Evolutionary conservation across 2,888 invertebrate species (phyloP).

Genomic region (Oscheius sp.): DNA sequence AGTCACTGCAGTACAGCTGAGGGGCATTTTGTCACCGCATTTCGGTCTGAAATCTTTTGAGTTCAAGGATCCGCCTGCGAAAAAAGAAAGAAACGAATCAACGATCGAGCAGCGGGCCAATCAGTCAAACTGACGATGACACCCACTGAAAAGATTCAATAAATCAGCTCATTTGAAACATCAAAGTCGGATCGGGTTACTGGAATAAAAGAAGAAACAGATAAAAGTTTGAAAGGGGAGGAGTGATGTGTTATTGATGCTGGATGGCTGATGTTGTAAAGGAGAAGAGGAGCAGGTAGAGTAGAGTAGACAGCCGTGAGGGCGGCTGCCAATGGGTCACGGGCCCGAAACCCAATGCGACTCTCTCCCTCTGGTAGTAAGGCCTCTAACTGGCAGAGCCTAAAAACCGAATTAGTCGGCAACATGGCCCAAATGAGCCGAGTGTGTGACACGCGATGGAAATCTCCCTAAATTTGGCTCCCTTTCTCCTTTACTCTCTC

Average conservation of each 20-base stretch:
- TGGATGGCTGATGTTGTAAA: background rate
- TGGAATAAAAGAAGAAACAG: background rate
- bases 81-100: background rate
- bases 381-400: conserved; percentile 8
- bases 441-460: conserved; percentile 12
- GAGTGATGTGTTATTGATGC: background rate
- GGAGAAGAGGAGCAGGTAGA: background rate
- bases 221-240: background rate
- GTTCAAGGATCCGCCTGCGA: conserved; percentile 18
- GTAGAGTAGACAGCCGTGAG: conserved; percentile 22
- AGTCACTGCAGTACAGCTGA: conserved; percentile 69
- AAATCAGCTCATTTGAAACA: background rate
- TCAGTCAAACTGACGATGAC: conserved; percentile 6
- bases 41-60: background rate
- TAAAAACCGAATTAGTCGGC: conserved; percentile 27
- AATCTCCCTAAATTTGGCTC: background rate
- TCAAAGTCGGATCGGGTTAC: background rate
- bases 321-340: conserved; percentile 15
- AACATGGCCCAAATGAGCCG: conserved; percentile 26
- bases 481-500: background rate
- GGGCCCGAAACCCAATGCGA: conserved; percentile 9
- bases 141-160: background rate
- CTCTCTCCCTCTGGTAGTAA: conserved; percentile 25
- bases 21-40: conserved; percentile 53
- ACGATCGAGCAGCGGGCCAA: background rate